Percentiles rank a stretch among this genome's conserved stretches.
Conservation (phyloP, 1,140 invertebrate species). For the Trachymyrmex cornetzi region DNA sequence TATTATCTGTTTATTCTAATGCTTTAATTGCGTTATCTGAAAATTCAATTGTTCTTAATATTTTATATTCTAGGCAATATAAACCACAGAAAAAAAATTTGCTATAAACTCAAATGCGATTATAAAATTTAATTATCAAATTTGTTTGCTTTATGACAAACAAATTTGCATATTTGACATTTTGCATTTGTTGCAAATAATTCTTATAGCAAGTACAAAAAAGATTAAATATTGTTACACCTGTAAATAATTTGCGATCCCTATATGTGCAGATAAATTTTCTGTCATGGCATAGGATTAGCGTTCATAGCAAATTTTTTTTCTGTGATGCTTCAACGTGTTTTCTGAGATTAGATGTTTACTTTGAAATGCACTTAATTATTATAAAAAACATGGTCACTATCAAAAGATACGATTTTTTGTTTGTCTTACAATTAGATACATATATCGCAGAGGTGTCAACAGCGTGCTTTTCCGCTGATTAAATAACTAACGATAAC, state of each 20-base stretch:
- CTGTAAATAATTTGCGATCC: too few relatives aligned
- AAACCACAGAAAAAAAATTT: not conserved
- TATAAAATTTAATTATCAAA: too few relatives aligned
- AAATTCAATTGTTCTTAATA: not conserved
- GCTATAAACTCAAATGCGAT: too few relatives aligned
- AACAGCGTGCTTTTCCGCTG: not conserved
- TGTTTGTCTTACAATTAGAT: slow-evolving; percentile 59
- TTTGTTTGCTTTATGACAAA: too few relatives aligned
- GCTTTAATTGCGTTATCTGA: not conserved
- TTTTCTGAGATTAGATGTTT: slow-evolving; percentile 12
- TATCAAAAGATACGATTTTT: slow-evolving; percentile 22
- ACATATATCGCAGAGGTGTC: slow-evolving; percentile 27
- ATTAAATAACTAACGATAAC: slow-evolving; percentile 69
- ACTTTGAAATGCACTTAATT: slow-evolving; percentile 24
- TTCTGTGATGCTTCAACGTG: not conserved
- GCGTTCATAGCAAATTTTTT: too few relatives aligned
- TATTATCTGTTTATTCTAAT: too few relatives aligned
- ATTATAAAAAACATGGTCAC: slow-evolving; percentile 4
- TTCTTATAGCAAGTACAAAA: too few relatives aligned
- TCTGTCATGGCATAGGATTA: too few relatives aligned
- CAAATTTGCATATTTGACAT: too few relatives aligned
- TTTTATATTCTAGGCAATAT: not conserved
- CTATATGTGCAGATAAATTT: too few relatives aligned
- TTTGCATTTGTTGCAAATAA: too few relatives aligned
- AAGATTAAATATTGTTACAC: too few relatives aligned